Percentiles rank a stretch among this genome's conserved stretches.
Evolutionary conservation across 2,113 vertebrate species (phyloP).

Genomic region (Lamprotornis superbus): DNA sequence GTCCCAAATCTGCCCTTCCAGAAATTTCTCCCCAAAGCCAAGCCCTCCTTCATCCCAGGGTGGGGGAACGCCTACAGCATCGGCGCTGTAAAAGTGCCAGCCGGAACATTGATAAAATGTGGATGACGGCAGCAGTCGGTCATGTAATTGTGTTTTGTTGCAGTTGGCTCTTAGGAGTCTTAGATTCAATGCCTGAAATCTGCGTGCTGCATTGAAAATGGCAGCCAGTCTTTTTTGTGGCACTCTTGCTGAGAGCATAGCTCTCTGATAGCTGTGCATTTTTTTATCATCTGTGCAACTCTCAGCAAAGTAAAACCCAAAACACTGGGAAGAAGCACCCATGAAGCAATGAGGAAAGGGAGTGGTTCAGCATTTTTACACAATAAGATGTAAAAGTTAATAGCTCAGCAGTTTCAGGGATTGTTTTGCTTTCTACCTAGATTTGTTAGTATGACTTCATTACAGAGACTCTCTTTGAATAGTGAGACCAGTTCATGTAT

Average conservation of each 20-base stretch:
- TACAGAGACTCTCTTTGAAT: background rate
- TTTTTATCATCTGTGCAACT: background rate
- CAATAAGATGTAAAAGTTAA: background rate
- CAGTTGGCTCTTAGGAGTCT: background rate
- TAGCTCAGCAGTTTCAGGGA: background rate
- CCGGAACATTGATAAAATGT: background rate
- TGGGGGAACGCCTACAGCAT: background rate
- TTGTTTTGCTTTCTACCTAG: background rate
- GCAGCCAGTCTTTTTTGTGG: background rate
- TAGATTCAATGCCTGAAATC: background rate
- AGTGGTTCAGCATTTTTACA: background rate
- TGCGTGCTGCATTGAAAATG: background rate
- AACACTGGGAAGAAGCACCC: background rate
- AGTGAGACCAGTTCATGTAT: background rate
- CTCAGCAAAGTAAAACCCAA: background rate
- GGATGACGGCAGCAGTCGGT: background rate
- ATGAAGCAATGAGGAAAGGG: background rate
- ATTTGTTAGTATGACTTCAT: background rate
- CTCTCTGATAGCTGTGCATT: accelerated
- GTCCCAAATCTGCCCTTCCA: constrained; percentile 30
- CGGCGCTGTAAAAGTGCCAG: background rate
- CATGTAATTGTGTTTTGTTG: background rate
- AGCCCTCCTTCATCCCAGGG: background rate
- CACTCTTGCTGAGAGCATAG: accelerated
- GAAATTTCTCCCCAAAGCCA: constrained; percentile 44